phyloP scores from a whole-genome alignment of 1,140 invertebrate genomes.

The Drosophila asahinai region DNA sequence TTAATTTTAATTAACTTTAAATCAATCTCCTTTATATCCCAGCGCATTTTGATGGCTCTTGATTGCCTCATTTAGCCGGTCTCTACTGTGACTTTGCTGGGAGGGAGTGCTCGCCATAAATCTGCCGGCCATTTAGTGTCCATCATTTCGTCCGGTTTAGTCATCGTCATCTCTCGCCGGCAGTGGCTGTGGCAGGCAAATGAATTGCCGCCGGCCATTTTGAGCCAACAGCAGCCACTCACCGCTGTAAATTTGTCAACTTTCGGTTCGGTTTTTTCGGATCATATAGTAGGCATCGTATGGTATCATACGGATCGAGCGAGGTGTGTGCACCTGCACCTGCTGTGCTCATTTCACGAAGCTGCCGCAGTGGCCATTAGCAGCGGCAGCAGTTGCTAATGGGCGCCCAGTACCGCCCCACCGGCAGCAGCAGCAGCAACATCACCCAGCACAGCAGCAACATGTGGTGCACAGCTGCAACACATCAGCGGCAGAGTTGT shows the following conservation, averaged over 20 bases:
- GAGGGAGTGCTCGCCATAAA: conserved; percentile 71
- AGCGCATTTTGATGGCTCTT: neutral
- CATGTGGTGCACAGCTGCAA: conserved; percentile 82
- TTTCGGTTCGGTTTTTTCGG: conserved; percentile 59
- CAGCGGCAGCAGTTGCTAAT: conserved; percentile 56
- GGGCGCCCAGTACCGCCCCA: conserved; percentile 70
- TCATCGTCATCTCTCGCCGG: conserved; percentile 45
- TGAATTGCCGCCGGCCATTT: conserved; percentile 78
- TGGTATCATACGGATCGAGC: conserved; percentile 33
- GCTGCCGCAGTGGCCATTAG: conserved; percentile 53
- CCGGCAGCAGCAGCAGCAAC: conserved; percentile 29
- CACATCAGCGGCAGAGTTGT: conserved; percentile 72
- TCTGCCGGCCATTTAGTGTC: conserved; percentile 78
- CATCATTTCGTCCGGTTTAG: conserved; percentile 72
- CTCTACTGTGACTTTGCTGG: conserved; percentile 31
- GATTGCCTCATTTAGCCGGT: conserved; percentile 10
- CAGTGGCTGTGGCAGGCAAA: conserved; percentile 59
- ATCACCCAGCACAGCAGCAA: conserved; percentile 46
- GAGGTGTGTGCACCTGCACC: conserved; percentile 69
- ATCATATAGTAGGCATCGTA: conserved; percentile 27
- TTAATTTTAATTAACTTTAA: neutral
- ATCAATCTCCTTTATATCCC: neutral
- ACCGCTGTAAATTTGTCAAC: conserved; percentile 82
- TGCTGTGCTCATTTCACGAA: conserved; percentile 80
- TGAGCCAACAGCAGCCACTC: conserved; percentile 39